Evolutionary conservation across 2,113 vertebrate species (phyloP).

Genomic region (Amia ocellicauda): DNA sequence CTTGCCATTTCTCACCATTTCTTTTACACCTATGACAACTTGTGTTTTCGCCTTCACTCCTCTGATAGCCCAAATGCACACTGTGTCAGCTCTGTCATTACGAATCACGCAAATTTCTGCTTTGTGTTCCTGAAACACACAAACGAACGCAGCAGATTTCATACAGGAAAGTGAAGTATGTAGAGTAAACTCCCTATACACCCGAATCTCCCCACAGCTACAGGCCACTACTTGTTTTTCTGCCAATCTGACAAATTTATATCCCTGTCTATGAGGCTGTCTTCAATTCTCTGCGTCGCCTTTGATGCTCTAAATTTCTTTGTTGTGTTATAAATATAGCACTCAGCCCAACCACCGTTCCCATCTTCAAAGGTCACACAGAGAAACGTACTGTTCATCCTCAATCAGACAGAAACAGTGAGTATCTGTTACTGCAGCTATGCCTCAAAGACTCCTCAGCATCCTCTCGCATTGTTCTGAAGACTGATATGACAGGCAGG

Average conservation of each 20-base stretch:
- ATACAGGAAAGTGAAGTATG: too few relatives aligned
- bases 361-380: conserved; percentile 8
- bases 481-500: background rate
- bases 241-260: conserved; percentile 1
- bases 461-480: background rate
- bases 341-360: background rate
- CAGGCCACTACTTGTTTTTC: background rate
- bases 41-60: too few relatives aligned
- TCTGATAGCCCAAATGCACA: too few relatives aligned
- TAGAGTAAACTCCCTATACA: too few relatives aligned
- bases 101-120: too few relatives aligned
- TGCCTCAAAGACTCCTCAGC: background rate
- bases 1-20: too few relatives aligned
- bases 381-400: background rate
- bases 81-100: too few relatives aligned
- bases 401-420: background rate
- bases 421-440: background rate
- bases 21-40: too few relatives aligned
- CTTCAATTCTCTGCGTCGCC: background rate
- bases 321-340: conserved; percentile 13
- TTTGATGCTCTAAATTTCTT: conserved; percentile 7
- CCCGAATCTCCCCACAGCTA: background rate
- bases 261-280: background rate
- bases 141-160: too few relatives aligned
- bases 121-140: too few relatives aligned